phyloP scores from a whole-genome alignment of 2,888 invertebrate species.

The Frankliniella intonsa region DNA sequence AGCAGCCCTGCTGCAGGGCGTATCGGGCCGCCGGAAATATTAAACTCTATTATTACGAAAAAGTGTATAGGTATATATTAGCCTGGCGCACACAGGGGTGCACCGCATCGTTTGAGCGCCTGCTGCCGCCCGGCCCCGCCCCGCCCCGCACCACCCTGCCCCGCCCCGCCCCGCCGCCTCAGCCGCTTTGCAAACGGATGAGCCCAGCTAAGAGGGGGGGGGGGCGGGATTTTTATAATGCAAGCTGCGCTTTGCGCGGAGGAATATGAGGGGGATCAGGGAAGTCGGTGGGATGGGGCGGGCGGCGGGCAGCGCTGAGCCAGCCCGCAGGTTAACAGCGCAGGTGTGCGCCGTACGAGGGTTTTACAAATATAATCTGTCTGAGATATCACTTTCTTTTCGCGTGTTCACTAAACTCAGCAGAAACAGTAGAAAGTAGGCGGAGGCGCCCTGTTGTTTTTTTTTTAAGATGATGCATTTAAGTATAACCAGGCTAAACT shows the following conservation, averaged over 20 bases:
- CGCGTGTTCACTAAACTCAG: not conserved
- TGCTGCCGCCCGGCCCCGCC: too few relatives aligned
- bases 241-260: not conserved
- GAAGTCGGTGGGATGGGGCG: not conserved
- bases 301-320: not conserved
- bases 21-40: not conserved
- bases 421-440: not conserved
- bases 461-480: too few relatives aligned
- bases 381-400: too few relatives aligned
- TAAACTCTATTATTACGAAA: constrained; percentile 18
- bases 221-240: not conserved
- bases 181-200: not conserved
- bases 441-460: too few relatives aligned
- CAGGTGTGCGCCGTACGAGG: not conserved
- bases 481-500: too few relatives aligned
- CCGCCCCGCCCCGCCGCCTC: too few relatives aligned
- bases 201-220: not conserved
- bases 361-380: too few relatives aligned
- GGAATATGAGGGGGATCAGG: not conserved
- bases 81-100: not conserved
- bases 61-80: constrained; percentile 25
- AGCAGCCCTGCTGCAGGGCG: not conserved
- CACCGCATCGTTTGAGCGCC: too few relatives aligned
- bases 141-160: too few relatives aligned
- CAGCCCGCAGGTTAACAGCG: not conserved